Percentiles rank a stretch among this genome's conserved stretches.
These are phyloP conservation scores for Aphrocallistes beatrix DNA, from an alignment of 37 sponge, comb jelly and placozoan species.

Conservation along the genomic window DNA sequence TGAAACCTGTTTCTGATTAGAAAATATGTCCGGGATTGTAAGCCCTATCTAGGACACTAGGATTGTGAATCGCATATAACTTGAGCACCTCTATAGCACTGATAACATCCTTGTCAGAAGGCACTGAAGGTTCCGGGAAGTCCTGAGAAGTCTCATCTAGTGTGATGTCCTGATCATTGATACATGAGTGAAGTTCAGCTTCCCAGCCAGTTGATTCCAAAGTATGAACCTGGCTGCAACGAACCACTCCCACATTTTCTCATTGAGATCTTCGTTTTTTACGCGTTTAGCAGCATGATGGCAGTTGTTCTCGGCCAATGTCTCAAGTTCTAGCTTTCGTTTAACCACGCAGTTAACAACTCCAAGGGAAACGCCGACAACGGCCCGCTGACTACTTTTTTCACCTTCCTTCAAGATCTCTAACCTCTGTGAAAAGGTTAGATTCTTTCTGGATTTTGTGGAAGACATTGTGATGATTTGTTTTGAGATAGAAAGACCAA, in stretches of 20 bases:
- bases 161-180: slow-evolving; percentile 9
- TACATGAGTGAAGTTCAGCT: slow-evolving; percentile 8
- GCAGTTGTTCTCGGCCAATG: too few species aligned
- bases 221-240: slow-evolving; percentile 14
- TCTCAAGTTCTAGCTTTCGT: too few species aligned
- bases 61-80: slow-evolving; percentile 13
- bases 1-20: too few species aligned
- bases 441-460: slow-evolving; percentile 8
- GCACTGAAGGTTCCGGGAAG: slow-evolving; percentile 11
- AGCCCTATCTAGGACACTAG: slow-evolving; percentile 11
- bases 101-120: slow-evolving; percentile 19
- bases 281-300: too few species aligned
- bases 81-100: slow-evolving; percentile 13
- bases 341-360: too few species aligned
- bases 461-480: not conserved
- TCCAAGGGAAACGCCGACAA: too few species aligned
- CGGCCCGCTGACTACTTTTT: slow-evolving; percentile 3
- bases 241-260: not conserved
- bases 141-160: slow-evolving; percentile 19
- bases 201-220: slow-evolving; percentile 16
- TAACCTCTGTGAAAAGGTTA: slow-evolving; percentile 17
- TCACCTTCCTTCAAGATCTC: not conserved
- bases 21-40: too few species aligned
- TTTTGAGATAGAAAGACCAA: slow-evolving; percentile 3
- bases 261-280: too few species aligned